A percentile compares a stretch with the other conserved stretches of the same genome.
Evolutionary conservation across 2,888 invertebrate genomes (phyloP).

Genomic region (Acanthococcus lagerstroemiae): DNA sequence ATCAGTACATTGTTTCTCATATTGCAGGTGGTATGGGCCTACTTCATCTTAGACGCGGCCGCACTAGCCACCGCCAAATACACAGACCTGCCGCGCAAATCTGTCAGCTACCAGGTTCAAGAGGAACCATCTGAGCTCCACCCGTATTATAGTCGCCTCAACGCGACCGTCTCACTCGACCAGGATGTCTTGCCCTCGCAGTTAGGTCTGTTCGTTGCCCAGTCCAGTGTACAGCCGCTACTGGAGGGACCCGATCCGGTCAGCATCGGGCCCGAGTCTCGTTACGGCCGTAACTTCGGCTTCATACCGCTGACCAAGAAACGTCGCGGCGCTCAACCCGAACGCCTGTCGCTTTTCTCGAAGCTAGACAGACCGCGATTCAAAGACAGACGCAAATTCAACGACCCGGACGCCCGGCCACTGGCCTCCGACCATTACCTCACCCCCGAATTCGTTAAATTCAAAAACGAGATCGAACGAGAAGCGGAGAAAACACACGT

Average conservation of each 20-base stretch:
- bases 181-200: background rate
- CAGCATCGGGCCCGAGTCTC: background rate
- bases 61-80: conserved; percentile 9
- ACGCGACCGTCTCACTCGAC: background rate
- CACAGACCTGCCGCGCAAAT: background rate
- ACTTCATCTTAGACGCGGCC: conserved; percentile 18
- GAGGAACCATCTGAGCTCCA: background rate
- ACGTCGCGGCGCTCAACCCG: background rate
- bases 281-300: conserved; percentile 4
- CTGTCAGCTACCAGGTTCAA: background rate
- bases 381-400: background rate
- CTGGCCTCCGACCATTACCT: conserved; percentile 2
- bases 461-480: conserved; percentile 22
- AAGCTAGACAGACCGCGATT: background rate
- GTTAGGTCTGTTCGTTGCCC: conserved; percentile 8
- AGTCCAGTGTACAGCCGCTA: background rate
- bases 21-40: conserved; percentile 23
- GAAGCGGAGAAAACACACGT: conserved; percentile 9
- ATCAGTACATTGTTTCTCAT: background rate
- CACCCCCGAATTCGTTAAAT: conserved; percentile 15
- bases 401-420: background rate
- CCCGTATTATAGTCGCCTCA: background rate
- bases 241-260: background rate
- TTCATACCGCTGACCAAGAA: background rate
- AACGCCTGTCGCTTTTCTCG: background rate